These are phyloP conservation scores for Hypanus sabinus DNA, from an alignment of 2,113 vertebrate genomes.

Conservation along the genomic window DNA sequence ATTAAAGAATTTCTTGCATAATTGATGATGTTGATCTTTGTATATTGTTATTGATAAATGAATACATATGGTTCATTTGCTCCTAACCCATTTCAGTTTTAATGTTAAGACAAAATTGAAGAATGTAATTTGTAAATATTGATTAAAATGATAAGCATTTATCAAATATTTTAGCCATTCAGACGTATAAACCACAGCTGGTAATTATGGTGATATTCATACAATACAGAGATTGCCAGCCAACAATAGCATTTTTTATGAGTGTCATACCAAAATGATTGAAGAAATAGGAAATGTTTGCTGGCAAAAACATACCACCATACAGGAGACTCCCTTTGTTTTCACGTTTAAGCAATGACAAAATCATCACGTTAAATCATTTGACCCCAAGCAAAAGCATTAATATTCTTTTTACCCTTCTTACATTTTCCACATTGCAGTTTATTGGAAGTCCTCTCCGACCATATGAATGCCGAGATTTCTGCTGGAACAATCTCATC, in stretches of 20 bases:
- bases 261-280: neutral
- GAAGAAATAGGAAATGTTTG: neutral
- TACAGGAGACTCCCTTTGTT: neutral
- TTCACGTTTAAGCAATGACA: neutral
- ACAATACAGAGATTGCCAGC: neutral
- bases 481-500: slow-evolving; percentile 87
- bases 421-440: slow-evolving; percentile 54
- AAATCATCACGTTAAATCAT: neutral
- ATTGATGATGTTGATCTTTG: neutral
- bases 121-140: neutral
- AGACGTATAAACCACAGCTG: neutral
- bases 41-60: neutral
- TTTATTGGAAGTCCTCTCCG: slow-evolving; percentile 81
- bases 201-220: neutral
- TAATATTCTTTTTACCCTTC: slow-evolving; percentile 18
- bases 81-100: neutral
- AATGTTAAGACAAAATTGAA: neutral
- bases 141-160: neutral
- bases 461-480: slow-evolving; percentile 93
- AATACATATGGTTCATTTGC: neutral
- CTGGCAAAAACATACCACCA: neutral
- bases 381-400: neutral
- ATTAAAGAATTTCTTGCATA: neutral
- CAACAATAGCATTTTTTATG: neutral
- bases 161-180: neutral